Evolutionary conservation across 2,113 vertebrate genomes (phyloP).

Genomic region (Heterocephalus glaber): DNA sequence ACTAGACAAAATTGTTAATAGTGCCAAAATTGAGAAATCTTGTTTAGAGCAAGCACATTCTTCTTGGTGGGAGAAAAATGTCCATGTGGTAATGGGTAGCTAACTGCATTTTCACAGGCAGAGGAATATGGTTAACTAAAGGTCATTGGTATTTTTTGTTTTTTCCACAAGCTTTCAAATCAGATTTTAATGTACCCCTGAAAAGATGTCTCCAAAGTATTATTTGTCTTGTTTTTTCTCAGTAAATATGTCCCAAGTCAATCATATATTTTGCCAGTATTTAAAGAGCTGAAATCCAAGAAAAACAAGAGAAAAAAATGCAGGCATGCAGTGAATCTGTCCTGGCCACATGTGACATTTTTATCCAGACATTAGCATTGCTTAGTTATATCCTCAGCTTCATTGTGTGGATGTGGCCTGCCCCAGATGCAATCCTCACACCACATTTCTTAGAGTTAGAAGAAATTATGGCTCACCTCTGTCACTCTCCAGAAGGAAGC

Average conservation of each 20-base stretch:
- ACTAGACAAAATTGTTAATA: not conserved
- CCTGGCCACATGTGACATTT: not conserved
- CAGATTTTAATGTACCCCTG: not conserved
- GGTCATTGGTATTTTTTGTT: not conserved
- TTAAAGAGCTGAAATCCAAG: not conserved
- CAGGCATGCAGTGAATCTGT: not conserved
- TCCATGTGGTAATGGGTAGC: not conserved
- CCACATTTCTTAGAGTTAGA: not conserved
- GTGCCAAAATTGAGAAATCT: not conserved
- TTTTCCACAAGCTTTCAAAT: not conserved
- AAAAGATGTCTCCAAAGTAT: not conserved
- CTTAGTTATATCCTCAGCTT: not conserved
- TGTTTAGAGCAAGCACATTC: not conserved
- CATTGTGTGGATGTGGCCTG: not conserved
- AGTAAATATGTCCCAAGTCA: not conserved
- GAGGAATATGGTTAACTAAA: fast-evolving
- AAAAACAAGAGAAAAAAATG: conserved; percentile 21
- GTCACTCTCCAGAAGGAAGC: not conserved
- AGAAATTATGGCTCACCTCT: not conserved
- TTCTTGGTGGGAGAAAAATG: not conserved
- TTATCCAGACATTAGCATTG: not conserved
- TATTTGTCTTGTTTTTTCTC: not conserved
- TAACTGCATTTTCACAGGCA: not conserved
- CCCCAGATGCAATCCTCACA: not conserved
- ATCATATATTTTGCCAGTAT: not conserved